Percentiles rank a stretch among this genome's conserved stretches.
Conservation (phyloP, 2,888 invertebrate species). For the Volucella zonaria region DNA sequence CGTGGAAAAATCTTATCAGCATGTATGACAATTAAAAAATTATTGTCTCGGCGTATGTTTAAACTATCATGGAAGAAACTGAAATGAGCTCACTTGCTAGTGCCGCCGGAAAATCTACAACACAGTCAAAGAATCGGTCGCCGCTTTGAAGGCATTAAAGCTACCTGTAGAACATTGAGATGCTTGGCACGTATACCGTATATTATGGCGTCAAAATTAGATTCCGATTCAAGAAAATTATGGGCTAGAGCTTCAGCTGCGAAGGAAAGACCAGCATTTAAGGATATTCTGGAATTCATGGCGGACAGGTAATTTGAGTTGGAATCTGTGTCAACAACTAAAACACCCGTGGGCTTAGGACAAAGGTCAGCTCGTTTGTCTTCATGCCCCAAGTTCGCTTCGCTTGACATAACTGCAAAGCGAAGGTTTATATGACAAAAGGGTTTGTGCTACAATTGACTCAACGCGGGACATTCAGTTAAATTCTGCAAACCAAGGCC, state of each 20-base stretch:
- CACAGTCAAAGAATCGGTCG: slow-evolving; percentile 13
- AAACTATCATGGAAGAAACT: slow-evolving; percentile 18
- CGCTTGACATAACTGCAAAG: too few relatives aligned
- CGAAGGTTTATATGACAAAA: too few relatives aligned
- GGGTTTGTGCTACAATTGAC: too few relatives aligned
- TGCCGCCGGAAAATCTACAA: neutral
- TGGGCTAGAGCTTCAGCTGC: slow-evolving; percentile 12
- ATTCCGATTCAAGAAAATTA: slow-evolving; percentile 9
- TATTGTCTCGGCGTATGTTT: neutral
- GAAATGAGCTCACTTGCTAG: neutral
- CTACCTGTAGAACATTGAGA: too few relatives aligned
- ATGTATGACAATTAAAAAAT: slow-evolving; percentile 17
- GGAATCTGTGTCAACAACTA: neutral
- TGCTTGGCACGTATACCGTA: too few relatives aligned
- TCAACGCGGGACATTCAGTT: too few relatives aligned
- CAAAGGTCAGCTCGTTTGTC: neutral
- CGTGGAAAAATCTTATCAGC: neutral
- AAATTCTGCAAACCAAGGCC: too few relatives aligned
- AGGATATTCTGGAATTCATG: slow-evolving; percentile 14
- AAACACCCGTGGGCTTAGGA: neutral
- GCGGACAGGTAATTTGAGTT: slow-evolving; percentile 21
- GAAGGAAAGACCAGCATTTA: neutral
- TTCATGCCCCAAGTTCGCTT: too few relatives aligned
- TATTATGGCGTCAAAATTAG: too few relatives aligned
- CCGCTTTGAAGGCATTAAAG: too few relatives aligned